phyloP scores from a whole-genome alignment of 2,113 vertebrate species.

The Paedocypris sp. region DNA sequence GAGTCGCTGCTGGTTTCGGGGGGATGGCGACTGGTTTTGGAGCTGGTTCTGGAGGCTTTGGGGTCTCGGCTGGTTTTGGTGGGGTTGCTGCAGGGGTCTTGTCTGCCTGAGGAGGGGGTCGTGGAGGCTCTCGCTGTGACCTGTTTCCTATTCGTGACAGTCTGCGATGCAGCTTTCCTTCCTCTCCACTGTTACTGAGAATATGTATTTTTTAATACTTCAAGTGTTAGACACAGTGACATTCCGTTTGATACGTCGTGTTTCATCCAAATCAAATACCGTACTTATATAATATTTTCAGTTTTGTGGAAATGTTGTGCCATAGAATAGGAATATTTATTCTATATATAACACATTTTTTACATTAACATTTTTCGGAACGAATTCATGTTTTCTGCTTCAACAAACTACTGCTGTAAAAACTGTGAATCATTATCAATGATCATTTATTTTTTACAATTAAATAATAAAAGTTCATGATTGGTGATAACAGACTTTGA shows the following conservation, averaged over 20 bases:
- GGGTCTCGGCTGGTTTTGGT: slow-evolving; percentile 20
- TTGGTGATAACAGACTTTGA: not conserved
- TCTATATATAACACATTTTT: no score
- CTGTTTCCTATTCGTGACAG: slow-evolving; percentile 54
- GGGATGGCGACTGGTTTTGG: slow-evolving; percentile 25
- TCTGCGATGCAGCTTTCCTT: slow-evolving; percentile 52
- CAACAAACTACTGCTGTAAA: no score
- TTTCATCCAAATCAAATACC: no score
- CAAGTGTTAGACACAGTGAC: not conserved
- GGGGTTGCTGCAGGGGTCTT: slow-evolving; percentile 21
- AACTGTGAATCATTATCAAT: no score
- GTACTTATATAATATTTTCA: no score
- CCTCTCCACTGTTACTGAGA: slow-evolving; percentile 50
- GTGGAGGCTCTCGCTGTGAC: slow-evolving; percentile 46
- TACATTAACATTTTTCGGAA: no score
- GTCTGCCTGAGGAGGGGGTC: slow-evolving; percentile 33
- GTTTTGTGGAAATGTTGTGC: no score
- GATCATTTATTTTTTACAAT: no score
- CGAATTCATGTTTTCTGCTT: no score
- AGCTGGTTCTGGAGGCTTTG: slow-evolving; percentile 21
- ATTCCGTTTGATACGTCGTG: no score
- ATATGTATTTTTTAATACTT: not conserved
- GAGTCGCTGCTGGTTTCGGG: slow-evolving; percentile 40
- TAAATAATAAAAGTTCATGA: no score
- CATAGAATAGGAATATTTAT: no score